Evolutionary conservation across 2,113 vertebrate genomes (phyloP), one percentile per base, ranked within the genome.

Genomic region (Brachypteracias leptosomus): DNA sequence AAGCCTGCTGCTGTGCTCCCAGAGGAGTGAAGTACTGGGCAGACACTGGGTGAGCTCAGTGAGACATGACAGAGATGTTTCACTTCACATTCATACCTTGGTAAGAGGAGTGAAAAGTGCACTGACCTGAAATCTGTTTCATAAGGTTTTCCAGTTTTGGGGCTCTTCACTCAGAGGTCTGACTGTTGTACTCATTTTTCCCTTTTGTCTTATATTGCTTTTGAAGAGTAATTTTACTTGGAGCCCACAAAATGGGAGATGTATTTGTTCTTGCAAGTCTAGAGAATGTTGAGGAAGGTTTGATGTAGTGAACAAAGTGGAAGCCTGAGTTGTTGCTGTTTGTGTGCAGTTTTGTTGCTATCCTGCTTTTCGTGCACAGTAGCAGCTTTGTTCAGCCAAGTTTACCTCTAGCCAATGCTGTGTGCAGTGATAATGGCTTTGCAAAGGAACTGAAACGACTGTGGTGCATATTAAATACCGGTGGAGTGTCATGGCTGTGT

Each of bases 151-250:
- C 38, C 22, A 14, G 17, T 24, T 73, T 33, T 12, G 68, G 31
- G 51, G 17, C 42, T 75, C 13, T 26, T 58, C 19, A n/a, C 18
- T 36, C 67, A 46, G 58, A 19, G 40, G 29, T 15, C 29, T 61
- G 49, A 15, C n/a, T 52, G 8, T 38, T 79, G 13, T n/a, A 36
- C 0, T 0, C 15, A 28, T 6, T 66, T 66, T 8, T 29, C 9
- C 77, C 15, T 72, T 54, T 28, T 33, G 3, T 44, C 25, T 46
- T 44, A 0, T 21, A 13, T 68, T 89, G 79, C 14, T 76, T 76
- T 73, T 44, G 16, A 79, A 62, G n/a, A 77, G 40, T 17, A 35
- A 40, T 25, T 71, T 63, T 58, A 25, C 59, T 58, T 33, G 12
- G 68, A 74, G 35, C 38, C 33, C 38, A 66, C 57, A 38, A 61